phyloP scores from a whole-genome alignment of 2,797 vertebrate species.

The Peromyscus eremicus region DNA sequence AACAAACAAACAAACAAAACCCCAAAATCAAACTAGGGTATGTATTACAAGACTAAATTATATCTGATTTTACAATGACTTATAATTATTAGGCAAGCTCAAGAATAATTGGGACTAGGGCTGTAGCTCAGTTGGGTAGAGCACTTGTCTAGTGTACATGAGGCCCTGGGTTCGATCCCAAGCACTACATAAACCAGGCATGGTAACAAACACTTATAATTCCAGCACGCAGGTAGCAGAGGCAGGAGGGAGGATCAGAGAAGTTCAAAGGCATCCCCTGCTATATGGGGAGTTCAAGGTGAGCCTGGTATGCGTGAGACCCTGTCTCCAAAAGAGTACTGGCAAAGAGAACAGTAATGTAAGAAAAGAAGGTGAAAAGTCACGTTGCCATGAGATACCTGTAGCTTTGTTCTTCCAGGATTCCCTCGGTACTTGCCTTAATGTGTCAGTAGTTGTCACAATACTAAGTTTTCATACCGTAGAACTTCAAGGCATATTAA shows the following conservation, averaged over 20 bases:
- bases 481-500: background rate
- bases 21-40: background rate
- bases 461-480: background rate
- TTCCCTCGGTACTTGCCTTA: background rate
- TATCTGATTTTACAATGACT: background rate
- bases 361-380: background rate
- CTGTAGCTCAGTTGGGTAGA: background rate
- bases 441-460: background rate
- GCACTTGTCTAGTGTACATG: background rate
- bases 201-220: too few species aligned
- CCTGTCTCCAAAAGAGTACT: background rate
- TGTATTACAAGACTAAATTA: background rate
- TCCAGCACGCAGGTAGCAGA: background rate
- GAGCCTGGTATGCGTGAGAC: background rate
- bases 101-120: background rate
- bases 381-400: accelerated
- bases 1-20: background rate
- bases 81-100: background rate
- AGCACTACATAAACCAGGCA: background rate
- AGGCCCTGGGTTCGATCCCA: background rate
- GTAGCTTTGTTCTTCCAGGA: background rate
- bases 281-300: background rate
- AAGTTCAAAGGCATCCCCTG: background rate
- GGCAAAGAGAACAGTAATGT: background rate
- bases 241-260: background rate